These are phyloP conservation scores for Zingel zingel DNA, from an alignment of 2,113 vertebrate species.

Conservation along the genomic window DNA sequence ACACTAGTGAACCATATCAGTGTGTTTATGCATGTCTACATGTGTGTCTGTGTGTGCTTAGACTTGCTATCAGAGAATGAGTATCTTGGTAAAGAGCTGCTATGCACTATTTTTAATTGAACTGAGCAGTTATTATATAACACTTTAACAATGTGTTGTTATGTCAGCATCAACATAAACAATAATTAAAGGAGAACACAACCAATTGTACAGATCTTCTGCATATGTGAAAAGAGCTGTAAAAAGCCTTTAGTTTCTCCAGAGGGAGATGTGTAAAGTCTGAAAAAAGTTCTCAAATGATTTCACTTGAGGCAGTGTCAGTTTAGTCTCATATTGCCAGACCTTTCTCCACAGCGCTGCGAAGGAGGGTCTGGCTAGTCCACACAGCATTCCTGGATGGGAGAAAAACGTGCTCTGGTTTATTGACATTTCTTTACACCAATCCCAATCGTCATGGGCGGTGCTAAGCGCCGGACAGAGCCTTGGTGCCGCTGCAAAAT, in stretches of 20 bases:
- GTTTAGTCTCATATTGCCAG: too few species aligned
- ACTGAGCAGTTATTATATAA: neutral
- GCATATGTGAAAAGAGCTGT: neutral
- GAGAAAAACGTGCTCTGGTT: too few species aligned
- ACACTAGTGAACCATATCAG: neutral
- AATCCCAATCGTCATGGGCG: too few species aligned
- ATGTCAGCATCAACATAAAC: neutral
- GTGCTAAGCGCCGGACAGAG: too few species aligned
- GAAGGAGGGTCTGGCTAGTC: too few species aligned
- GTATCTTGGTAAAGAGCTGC: constrained; percentile 12
- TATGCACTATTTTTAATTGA: neutral
- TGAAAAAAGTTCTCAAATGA: neutral
- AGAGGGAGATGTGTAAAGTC: neutral
- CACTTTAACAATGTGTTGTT: neutral
- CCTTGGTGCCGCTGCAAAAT: too few species aligned
- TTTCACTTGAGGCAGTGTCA: neutral
- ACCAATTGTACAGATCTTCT: neutral
- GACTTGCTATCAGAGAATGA: constrained; percentile 34
- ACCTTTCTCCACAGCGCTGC: too few species aligned
- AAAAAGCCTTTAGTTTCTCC: neutral
- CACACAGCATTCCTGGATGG: too few species aligned
- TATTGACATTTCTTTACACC: too few species aligned
- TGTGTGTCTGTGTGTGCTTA: neutral
- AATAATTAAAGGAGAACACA: neutral
- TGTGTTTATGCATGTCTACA: neutral